Evolutionary conservation across 2,113 vertebrate species (phyloP).

Genomic region (Clinocottus analis): DNA sequence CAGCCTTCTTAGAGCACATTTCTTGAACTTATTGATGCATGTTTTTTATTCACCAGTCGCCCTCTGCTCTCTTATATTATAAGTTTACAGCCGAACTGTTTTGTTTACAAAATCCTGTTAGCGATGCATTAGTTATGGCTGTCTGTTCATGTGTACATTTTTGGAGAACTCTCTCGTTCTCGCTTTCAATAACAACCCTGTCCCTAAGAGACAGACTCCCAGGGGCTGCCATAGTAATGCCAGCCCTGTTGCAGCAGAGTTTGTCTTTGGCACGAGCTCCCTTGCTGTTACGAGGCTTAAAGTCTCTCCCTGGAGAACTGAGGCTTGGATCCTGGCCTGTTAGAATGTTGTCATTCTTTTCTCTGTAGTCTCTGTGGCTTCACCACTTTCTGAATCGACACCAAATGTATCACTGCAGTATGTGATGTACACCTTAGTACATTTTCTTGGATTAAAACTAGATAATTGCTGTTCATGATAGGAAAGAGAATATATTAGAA

Average conservation of each 20-base stretch:
- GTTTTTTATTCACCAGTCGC: background rate
- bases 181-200: slow-evolving; percentile 24
- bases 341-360: slow-evolving; percentile 3
- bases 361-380: slow-evolving; percentile 2
- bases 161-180: slow-evolving; percentile 16
- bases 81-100: slow-evolving; percentile 22
- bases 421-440: background rate
- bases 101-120: slow-evolving; percentile 29
- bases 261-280: slow-evolving; percentile 16
- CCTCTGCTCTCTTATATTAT: slow-evolving; percentile 10
- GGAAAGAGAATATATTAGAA: background rate
- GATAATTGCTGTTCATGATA: background rate
- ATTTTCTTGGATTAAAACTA: background rate
- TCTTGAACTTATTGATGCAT: background rate
- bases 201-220: slow-evolving; percentile 48
- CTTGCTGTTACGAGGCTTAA: slow-evolving; percentile 33
- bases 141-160: slow-evolving; percentile 27
- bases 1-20: slow-evolving; percentile 3
- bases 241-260: slow-evolving; percentile 27
- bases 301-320: slow-evolving; percentile 23
- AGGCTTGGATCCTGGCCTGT: slow-evolving; percentile 17
- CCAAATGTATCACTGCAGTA: background rate
- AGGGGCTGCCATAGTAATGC: slow-evolving; percentile 3
- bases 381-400: slow-evolving; percentile 27
- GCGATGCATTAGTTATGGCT: background rate